A percentile compares a stretch with the other conserved stretches of the same genome.
Evolutionary conservation across 2,113 vertebrate genomes (phyloP).

Genomic region (Gallinago media): DNA sequence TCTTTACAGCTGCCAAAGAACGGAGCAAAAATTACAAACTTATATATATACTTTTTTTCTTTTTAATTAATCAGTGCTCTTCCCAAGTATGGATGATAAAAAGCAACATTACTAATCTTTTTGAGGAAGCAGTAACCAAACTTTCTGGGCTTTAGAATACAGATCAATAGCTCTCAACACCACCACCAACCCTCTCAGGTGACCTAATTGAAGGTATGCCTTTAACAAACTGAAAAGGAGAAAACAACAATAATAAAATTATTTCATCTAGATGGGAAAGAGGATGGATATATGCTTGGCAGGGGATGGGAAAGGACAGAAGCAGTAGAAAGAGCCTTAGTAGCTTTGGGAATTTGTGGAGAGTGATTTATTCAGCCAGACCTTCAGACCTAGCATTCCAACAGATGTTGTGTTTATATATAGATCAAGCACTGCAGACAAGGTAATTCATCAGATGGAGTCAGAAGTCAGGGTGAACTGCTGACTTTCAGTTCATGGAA

Average conservation of each 20-base stretch:
- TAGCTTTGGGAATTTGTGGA: conserved; percentile 24
- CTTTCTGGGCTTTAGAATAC: neutral
- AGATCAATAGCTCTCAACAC: neutral
- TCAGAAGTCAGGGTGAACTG: neutral
- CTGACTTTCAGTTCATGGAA: neutral
- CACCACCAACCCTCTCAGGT: neutral
- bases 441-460: conserved; percentile 49
- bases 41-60: neutral
- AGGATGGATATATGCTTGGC: neutral
- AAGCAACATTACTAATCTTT: neutral
- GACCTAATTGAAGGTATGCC: neutral
- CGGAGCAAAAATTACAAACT: neutral
- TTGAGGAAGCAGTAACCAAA: neutral
- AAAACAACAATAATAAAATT: neutral
- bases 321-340: neutral
- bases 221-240: neutral
- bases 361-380: conserved; percentile 38
- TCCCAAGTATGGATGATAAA: neutral
- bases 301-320: neutral
- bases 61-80: neutral
- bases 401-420: conserved; percentile 61
- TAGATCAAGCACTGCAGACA: conserved; percentile 28
- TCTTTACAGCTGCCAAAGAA: neutral
- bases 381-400: conserved; percentile 5
- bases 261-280: neutral